These are phyloP conservation scores for Phylloscopus collybita DNA, from an alignment of 2,797 vertebrate genomes.

Conservation along the genomic window DNA sequence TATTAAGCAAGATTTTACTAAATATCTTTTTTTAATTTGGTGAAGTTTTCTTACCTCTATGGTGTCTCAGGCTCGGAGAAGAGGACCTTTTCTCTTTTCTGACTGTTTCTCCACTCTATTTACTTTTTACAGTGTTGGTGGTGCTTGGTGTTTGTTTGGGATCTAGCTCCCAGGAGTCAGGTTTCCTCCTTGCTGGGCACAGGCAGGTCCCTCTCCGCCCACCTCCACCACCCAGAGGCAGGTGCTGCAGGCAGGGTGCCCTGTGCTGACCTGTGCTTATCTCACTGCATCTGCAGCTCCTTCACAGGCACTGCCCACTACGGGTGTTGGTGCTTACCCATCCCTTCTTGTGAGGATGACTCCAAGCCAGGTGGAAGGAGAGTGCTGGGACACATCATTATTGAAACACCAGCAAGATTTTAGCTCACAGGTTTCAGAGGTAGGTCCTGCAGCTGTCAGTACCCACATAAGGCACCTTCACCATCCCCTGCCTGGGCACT, in stretches of 20 bases:
- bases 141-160: background rate
- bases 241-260: background rate
- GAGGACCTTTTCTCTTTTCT: background rate
- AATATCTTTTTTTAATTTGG: background rate
- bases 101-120: background rate
- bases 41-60: slow-evolving; percentile 49
- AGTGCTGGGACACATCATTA: accelerated
- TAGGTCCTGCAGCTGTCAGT: background rate
- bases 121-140: accelerated
- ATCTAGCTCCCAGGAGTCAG: background rate
- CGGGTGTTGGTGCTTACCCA: background rate
- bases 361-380: background rate
- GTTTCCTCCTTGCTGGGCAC: background rate
- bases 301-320: background rate
- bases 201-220: background rate
- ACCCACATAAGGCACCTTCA: background rate
- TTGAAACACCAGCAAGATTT: background rate
- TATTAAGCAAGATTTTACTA: background rate
- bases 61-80: accelerated
- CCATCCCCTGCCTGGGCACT: background rate
- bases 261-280: background rate
- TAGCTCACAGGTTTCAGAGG: background rate
- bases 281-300: background rate
- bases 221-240: background rate
- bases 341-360: background rate